Percentiles rank a stretch among this genome's conserved stretches.
phyloP scores from a whole-genome alignment of 2,113 vertebrate genomes.

The Argyrosomus japonicus region DNA sequence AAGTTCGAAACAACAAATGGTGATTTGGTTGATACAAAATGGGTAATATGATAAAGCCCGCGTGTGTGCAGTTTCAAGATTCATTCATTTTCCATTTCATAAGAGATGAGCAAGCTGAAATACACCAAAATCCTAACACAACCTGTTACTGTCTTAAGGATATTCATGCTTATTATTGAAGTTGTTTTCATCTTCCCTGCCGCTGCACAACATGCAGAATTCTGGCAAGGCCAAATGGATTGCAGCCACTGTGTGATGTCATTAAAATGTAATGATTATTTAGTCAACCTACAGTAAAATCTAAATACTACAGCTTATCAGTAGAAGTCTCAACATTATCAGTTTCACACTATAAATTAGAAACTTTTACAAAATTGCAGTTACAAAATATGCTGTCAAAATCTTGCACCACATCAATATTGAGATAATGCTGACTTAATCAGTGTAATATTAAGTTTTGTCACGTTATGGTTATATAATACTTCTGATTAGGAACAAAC shows the following conservation, averaged over 20 bases:
- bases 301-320: background rate
- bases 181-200: background rate
- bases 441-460: background rate
- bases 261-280: constrained; percentile 10
- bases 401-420: background rate
- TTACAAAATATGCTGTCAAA: background rate
- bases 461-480: background rate
- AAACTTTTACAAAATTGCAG: background rate
- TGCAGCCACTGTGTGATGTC: constrained; percentile 20
- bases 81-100: background rate
- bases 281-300: background rate
- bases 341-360: background rate
- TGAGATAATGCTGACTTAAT: background rate
- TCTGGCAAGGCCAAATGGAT: constrained; percentile 13
- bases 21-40: constrained; percentile 2
- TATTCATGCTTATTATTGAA: constrained; percentile 34
- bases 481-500: constrained; percentile 6
- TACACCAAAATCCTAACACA: background rate
- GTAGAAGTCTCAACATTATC: too few species aligned
- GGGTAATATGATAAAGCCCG: background rate
- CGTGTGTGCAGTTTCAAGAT: background rate
- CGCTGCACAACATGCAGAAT: background rate
- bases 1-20: background rate
- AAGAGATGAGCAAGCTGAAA: background rate
- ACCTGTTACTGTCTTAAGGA: background rate